Percentiles rank a stretch among this genome's conserved stretches.
Evolutionary conservation across 2,113 vertebrate genomes (phyloP).

Genomic region (Mugil cephalus): DNA sequence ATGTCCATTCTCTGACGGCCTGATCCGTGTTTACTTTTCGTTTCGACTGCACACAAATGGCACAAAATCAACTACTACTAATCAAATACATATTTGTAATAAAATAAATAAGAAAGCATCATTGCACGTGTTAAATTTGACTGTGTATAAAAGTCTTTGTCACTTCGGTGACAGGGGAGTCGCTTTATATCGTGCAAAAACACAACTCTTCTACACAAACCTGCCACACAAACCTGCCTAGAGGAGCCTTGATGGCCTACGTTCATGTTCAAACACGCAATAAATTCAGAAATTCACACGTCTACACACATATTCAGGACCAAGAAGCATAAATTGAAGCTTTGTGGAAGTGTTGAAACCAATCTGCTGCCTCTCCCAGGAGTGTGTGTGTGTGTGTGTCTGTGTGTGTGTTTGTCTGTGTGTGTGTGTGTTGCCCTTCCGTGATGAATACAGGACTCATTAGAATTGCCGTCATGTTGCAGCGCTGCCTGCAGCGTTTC

Average conservation of each 20-base stretch:
- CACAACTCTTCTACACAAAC: conserved; percentile 7
- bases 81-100: not conserved
- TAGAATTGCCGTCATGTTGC: conserved; percentile 76
- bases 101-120: not conserved
- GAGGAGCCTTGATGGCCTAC: not conserved
- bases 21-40: no score
- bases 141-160: not conserved
- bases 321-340: conserved; percentile 20
- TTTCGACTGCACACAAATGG: not conserved
- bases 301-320: not conserved
- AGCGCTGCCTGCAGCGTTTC: conserved; percentile 67
- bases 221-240: conserved; percentile 19
- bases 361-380: conserved; percentile 30
- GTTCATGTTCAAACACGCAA: not conserved
- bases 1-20: no score
- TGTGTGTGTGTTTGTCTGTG: conserved; percentile 24
- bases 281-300: conserved; percentile 11
- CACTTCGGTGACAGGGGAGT: not conserved
- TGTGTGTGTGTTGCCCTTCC: conserved; percentile 51
- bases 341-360: conserved; percentile 36
- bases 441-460: conserved; percentile 76
- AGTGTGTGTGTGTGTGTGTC: conserved; percentile 5
- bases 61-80: no score
- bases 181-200: conserved; percentile 13
- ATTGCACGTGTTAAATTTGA: not conserved